Conservation (phyloP, 2,888 invertebrate species). For the Melinaea marsaeus region DNA sequence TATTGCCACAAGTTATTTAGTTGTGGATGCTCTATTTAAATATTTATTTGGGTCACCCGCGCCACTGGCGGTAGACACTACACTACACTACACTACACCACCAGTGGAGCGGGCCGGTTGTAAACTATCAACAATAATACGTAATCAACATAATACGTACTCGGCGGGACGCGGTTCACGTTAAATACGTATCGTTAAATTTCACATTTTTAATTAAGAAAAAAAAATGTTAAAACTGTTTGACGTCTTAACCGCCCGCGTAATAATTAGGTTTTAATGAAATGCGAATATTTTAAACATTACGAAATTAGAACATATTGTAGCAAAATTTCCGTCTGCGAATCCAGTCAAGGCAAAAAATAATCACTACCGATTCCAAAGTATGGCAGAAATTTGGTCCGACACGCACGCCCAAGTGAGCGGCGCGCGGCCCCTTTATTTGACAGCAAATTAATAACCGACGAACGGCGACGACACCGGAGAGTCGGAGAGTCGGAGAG, state of each 20-base stretch:
- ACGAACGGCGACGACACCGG: slow-evolving; percentile 57
- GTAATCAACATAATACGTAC: too few relatives aligned
- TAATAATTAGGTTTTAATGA: slow-evolving; percentile 42
- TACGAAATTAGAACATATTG: slow-evolving; percentile 37
- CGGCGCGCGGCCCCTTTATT: slow-evolving; percentile 78
- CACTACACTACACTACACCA: too few relatives aligned
- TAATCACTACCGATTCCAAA: slow-evolving; percentile 73
- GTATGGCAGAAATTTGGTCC: slow-evolving; percentile 77
- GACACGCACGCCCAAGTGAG: slow-evolving; percentile 77
- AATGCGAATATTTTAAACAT: slow-evolving; percentile 37
- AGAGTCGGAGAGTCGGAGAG: slow-evolving; percentile 55
- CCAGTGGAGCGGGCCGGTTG: too few relatives aligned
- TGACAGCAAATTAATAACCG: slow-evolving; percentile 78
- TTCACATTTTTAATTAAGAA: too few relatives aligned
- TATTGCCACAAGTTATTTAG: background rate
- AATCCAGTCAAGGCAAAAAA: slow-evolving; percentile 70
- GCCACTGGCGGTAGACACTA: background rate
- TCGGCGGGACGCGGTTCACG: too few relatives aligned
- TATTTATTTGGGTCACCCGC: slow-evolving; percentile 6
- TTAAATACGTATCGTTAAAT: too few relatives aligned
- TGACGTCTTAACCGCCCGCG: too few relatives aligned
- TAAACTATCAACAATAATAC: too few relatives aligned
- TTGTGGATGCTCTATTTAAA: background rate
- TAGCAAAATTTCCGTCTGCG: slow-evolving; percentile 70
- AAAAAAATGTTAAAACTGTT: too few relatives aligned